Conservation (phyloP, 2,113 vertebrate genomes). For the Callipepla californica region DNA sequence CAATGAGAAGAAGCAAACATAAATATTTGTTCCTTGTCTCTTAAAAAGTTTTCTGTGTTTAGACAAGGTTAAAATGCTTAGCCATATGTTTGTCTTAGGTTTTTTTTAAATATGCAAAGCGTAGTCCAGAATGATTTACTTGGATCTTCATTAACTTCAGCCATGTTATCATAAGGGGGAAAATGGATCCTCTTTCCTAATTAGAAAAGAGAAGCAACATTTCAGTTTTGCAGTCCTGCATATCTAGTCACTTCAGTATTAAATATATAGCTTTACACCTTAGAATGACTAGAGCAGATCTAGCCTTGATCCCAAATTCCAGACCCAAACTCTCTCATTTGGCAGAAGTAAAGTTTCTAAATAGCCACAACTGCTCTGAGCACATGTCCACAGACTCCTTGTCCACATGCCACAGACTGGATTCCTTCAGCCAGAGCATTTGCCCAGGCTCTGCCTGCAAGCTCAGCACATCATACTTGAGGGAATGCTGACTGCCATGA, state of each 20-base stretch:
- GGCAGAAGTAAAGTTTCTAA: background rate
- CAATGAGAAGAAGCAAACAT: background rate
- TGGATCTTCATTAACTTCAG: background rate
- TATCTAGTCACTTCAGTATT: background rate
- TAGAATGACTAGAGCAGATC: background rate
- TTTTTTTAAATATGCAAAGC: background rate
- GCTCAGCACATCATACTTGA: background rate
- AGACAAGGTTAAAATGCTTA: background rate
- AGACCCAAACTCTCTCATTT: background rate
- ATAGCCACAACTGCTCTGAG: background rate
- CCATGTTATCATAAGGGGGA: background rate
- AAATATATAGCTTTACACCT: background rate
- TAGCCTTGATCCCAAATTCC: background rate
- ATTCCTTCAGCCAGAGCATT: background rate
- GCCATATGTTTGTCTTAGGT: background rate
- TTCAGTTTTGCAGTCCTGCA: background rate
- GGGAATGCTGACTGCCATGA: background rate
- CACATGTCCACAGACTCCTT: background rate
- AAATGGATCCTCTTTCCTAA: background rate
- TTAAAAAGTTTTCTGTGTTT: background rate
- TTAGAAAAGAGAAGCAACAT: background rate
- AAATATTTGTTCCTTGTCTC: conserved; percentile 8
- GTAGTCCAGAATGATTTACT: background rate
- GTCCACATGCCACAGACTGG: background rate
- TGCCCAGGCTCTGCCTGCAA: background rate